A percentile compares a stretch with the other conserved stretches of the same genome.
Conservation (phyloP, 30 jellyfish, hydroid and myxozoan genomes). For the Haliclystus octoradiatus region DNA sequence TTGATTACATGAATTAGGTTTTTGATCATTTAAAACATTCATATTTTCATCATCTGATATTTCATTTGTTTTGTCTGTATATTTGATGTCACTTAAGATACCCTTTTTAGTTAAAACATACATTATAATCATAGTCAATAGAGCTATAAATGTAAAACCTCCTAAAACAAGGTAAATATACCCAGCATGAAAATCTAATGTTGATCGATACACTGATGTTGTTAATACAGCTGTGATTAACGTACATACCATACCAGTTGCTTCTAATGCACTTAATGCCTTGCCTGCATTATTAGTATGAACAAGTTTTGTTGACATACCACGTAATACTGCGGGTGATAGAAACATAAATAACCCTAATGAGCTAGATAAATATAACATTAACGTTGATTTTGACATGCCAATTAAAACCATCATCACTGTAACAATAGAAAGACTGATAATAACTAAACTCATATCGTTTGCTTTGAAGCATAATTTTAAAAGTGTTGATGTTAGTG, state of each 20-base stretch:
- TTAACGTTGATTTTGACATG: constrained; percentile 25
- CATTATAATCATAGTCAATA: constrained; percentile 9
- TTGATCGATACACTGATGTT: constrained; percentile 35
- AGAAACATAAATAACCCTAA: constrained; percentile 65
- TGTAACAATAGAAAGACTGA: constrained; percentile 51
- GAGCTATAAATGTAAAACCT: constrained; percentile 28
- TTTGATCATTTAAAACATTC: background rate
- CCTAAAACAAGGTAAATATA: constrained; percentile 37
- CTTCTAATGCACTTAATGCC: constrained; percentile 56
- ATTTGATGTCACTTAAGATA: background rate
- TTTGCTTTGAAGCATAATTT: constrained; percentile 20
- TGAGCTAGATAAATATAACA: constrained; percentile 45
- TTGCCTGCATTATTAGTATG: constrained; percentile 55
- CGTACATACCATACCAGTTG: constrained; percentile 55
- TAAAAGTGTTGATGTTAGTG: constrained; percentile 43
- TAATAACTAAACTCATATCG: constrained; percentile 34
- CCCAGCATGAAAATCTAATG: constrained; percentile 60
- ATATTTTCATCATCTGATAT: background rate
- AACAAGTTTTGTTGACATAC: constrained; percentile 57
- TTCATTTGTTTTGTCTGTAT: background rate
- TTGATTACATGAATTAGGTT: too few species aligned
- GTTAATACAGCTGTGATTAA: constrained; percentile 40
- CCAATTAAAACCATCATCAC: constrained; percentile 49
- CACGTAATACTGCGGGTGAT: constrained; percentile 52
- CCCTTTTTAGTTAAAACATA: too few species aligned